These are phyloP conservation scores for Semibalanus balanoides DNA, from an alignment of 1,140 invertebrate genomes.

Conservation along the genomic window DNA sequence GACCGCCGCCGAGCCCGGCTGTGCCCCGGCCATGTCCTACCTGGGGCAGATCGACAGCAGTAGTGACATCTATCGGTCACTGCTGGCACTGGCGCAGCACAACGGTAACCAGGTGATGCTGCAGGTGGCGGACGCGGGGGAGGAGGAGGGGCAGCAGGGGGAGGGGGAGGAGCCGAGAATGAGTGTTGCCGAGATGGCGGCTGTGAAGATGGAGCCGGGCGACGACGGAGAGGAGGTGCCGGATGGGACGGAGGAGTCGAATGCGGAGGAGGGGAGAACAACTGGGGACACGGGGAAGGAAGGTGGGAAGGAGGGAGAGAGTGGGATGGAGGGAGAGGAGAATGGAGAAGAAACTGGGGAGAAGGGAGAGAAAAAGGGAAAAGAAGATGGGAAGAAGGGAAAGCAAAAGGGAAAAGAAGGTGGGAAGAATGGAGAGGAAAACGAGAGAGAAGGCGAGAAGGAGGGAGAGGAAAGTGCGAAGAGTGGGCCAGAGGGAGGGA, in stretches of 20 bases:
- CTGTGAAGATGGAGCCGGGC: neutral
- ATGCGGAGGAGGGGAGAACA: too few species aligned
- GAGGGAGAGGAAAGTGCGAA: neutral
- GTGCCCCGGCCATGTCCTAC: neutral
- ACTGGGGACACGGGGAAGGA: too few species aligned
- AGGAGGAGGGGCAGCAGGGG: neutral
- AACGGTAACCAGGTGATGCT: neutral
- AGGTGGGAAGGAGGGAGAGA: too few species aligned
- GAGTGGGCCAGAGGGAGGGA: too few species aligned
- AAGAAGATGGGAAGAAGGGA: neutral
- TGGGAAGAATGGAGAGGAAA: neutral
- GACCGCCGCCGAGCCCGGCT: too few species aligned
- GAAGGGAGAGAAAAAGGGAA: neutral
- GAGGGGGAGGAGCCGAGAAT: neutral
- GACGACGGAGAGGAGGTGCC: too few species aligned
- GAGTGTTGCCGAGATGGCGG: neutral
- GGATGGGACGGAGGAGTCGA: too few species aligned
- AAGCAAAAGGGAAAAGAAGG: neutral
- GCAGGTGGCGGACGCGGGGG: neutral
- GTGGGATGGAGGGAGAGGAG: neutral
- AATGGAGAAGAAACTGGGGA: neutral
- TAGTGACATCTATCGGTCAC: neutral
- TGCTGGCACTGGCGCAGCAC: neutral
- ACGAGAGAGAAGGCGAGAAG: neutral
- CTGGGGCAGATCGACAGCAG: neutral